Base-by-base conservation (phyloP, 2,888 invertebrate genomes). In the Caenorhabditis imperialis region DNA sequence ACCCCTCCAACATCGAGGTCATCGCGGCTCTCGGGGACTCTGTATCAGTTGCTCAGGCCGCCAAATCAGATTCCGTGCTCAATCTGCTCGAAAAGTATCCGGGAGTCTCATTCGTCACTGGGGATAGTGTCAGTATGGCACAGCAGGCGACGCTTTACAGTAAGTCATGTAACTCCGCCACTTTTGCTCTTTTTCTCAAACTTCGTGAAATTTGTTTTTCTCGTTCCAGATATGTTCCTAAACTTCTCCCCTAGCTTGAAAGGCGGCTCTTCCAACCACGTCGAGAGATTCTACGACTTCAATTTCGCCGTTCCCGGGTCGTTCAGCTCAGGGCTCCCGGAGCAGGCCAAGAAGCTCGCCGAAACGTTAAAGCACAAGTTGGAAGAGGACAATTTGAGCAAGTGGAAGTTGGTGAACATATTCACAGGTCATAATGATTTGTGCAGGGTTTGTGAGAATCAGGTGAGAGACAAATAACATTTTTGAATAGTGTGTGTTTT, bases 391-490 rank as follows among this genome's bases (percentile, higher is more conserved):
- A 42, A 57, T n/a, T 25, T 50, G 10, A 61, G 58, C 1, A 54
- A 54, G 10, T 78, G 76, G 76, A 80, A 80, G 37, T 69, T 78
- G 20, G 50, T 80, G 37, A 80, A 78, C 47, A 47, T 78, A 12
- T 80, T 80, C 62, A 80, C 70, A 2, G 78, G 78, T 2, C 69
- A 74, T 38, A 80, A 80, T 37, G 75, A 80, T 42, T 54, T 78
- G 16, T 78, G 78, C 38, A 50, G 70, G 40, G 23, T 65, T 40
- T 76, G 76, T 42, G 20, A 37, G 10, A 70, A 79, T 51, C n/a
- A 58, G 61, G 78, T 62, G 18, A 37, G 25, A 1, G n/a, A n/a
- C n/a, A n/a, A n/a, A n/a, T n/a, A n/a, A n/a, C n/a, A n/a, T n/a
- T n/a, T n/a, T n/a, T n/a, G n/a, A n/a, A n/a, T n/a, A n/a, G 30